Evolutionary conservation across 2,797 vertebrate genomes (phyloP), one percentile per base, ranked within the genome.

Genomic region (Thunnus albacares): DNA sequence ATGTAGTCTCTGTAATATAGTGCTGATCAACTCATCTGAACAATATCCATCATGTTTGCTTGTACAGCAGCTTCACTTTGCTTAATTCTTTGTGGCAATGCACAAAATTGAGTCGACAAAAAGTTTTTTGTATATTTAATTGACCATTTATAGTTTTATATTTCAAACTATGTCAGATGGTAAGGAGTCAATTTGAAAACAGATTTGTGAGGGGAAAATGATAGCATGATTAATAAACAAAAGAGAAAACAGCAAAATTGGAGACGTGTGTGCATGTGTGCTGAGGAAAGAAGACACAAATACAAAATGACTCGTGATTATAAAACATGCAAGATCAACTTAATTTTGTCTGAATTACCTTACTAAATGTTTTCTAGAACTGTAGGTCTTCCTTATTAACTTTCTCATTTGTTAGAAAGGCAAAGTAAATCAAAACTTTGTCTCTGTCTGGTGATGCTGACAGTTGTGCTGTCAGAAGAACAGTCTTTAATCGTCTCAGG

Each of bases 381-480:
- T 81, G 57, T 17, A 45, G 22, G 49, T 57, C 17, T 20, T 66
- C 56, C 30, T 55, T 51, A 76, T 64, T 61, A 71, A 67, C 57
- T 61, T 81, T 63, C 60, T 76, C 41, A 78, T 84, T 77, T 73
- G 45, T 66, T 63, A 69, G 73, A 77, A 72, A 76, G 38, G 55
- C 52, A 41, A 3, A 71, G 51, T 13, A 74, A 57, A 86, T 77
- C 61, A 71, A 69, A 65, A 75, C 57, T 56, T 69, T 58, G 41
- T 71, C 71, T 78, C 26, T 41, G 68, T 74, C 76, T 59, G 53
- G 38, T 78, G 75, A 80, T 24, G 69, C 75, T 72, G 77, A 88
- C 75, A 55, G 12, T 5, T 13, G 55, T 12, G 41, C 30, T 6
- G 41, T 52, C 22, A 53, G 73, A 26, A 70, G 22, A 41, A 33